Base-by-base conservation (phyloP, 2,797 vertebrate genomes). In the Poecilia gillii region DNA sequence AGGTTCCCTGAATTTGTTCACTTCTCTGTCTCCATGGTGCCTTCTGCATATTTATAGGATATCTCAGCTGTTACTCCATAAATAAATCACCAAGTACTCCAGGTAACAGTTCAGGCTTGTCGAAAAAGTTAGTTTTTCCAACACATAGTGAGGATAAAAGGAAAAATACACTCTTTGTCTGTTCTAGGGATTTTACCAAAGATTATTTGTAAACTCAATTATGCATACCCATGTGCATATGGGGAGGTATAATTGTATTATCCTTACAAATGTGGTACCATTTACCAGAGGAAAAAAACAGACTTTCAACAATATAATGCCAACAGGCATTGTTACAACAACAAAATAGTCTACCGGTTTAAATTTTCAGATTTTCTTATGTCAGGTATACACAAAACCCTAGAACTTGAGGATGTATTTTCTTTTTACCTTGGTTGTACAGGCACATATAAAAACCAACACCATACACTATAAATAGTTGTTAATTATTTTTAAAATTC, bases 11-110 rank as follows among this genome's bases (percentile, higher is more conserved):
- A 85, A 79, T 86, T 77, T 78, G 41, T 72, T 84, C 79, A 75
- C 55, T 75, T 76, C 51, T 73, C 77, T 78, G 78, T 80, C 81
- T 76, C 81, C 3, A 86, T 84, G 73, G 81, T 90, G 74, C 82
- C 81, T 84, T 25, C 78, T 81, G 47, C 75, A 72, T 36, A 76
- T 88, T 85, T 46, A n/a, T 36, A 46, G 73, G 49, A 78, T 55
- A n/a, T 43, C 23, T 13, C 23, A 43, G 39, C 66, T 64, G 41
- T 3, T 2, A 25, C 46, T 1, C 45, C 18, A 49, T 18, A 49
- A 45, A 25, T 53, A 16, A 82, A 64, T 74, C 28, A 31, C 16
- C 55, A 33, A 28, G 39, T 12, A 70, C 20, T 23, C 16, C 41
- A 46, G 18, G n/a, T 25, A 70, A n/a, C 39, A 70, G 39, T 70